Conservation (phyloP, 64 coral and sea anemone species). For the Pocillopora damicornis region DNA sequence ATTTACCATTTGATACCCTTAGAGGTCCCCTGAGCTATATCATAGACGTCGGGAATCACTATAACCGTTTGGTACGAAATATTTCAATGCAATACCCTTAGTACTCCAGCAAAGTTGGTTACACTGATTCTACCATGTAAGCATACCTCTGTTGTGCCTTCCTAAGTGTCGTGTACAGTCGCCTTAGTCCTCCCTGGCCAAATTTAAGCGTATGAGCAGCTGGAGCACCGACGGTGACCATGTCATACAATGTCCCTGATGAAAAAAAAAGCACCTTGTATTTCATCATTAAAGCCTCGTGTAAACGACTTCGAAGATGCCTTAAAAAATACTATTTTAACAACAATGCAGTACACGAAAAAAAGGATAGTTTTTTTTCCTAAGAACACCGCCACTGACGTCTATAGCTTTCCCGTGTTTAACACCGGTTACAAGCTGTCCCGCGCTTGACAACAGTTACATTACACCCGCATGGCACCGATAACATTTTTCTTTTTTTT, state of each 20-base stretch:
- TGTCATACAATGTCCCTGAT: conserved; percentile 79
- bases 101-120: neutral
- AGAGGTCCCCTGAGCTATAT: conserved; percentile 1
- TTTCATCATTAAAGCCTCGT: neutral
- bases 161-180: conserved; percentile 62
- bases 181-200: conserved; percentile 85
- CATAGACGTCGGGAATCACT: neutral
- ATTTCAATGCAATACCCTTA: neutral
- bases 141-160: conserved; percentile 77
- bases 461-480: neutral
- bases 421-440: neutral
- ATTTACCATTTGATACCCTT: neutral
- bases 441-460: neutral
- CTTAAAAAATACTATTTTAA: neutral
- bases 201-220: conserved; percentile 91
- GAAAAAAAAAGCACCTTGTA: neutral
- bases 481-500: neutral
- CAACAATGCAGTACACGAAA: too few species aligned
- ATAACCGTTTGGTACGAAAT: too few species aligned
- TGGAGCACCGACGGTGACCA: conserved; percentile 86
- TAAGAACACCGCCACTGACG: too few species aligned
- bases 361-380: too few species aligned
- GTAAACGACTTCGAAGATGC: neutral
- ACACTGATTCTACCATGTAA: neutral
- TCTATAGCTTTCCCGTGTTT: neutral